Base-by-base conservation (phyloP, 2,888 invertebrate genomes). In the Lithophane semibrunnea region DNA sequence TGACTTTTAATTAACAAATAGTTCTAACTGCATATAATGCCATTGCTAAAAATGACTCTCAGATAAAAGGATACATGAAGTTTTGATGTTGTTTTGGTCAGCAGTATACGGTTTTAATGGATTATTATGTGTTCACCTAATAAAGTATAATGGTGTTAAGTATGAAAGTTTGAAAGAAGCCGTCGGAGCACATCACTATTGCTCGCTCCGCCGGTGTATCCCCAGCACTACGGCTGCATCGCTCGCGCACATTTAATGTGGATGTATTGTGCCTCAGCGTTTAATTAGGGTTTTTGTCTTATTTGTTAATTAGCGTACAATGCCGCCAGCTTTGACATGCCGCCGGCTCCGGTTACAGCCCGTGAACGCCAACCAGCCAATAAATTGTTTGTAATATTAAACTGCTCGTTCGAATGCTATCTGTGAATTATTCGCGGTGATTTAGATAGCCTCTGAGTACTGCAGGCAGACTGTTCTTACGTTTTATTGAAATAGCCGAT, bases 201-300 rank as follows among this genome's bases (percentile, higher is more conserved):
- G 29, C 21, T 24, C 16, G 37, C 24, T 58, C 75, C 44, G 80
- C n/a, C 73, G 47, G 80, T 84, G 84, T 80, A 21, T 16, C 21
- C 79, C 0, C 61, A 24, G 86, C 73, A 4, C 49, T 61, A 56
- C 42, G 61, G 42, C 80, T 60, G 76, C 80, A 49, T 24, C 54
- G 44, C 42, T 58, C 37, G n/a, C 76, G 49, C 58, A 69, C 60
- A 58, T 61, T 68, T 54, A 60, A 4, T 49, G 56, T 29, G 56
- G 73, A 29, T 44, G 65, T 70, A 84, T 89, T 88, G 85, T 87
- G 75, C 68, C 66, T 66, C 24, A 47, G 72, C 76, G 81, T 88
- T 89, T 95, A 95, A 95, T 95, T 94, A 95, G 95, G 93, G 92
- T 92, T 91, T 75, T 93, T 92, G 86, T 87, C 79, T 89, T 89